Evolutionary conservation across 1,140 invertebrate genomes (phyloP).

Genomic region (Druon quercuslanigerum): DNA sequence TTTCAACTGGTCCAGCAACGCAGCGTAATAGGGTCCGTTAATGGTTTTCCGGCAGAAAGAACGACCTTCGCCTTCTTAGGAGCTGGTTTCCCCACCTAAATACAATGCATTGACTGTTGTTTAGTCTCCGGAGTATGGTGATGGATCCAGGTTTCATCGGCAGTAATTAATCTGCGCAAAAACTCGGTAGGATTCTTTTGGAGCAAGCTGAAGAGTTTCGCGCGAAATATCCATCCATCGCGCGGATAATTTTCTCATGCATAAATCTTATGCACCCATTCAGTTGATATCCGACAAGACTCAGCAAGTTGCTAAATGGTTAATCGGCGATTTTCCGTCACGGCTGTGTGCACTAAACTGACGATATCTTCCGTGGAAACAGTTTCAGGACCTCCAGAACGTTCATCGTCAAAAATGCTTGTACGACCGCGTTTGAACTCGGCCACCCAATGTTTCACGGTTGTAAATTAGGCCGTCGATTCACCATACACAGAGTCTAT

Average conservation of each 20-base stretch:
- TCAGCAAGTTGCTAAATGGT: constrained; percentile 31
- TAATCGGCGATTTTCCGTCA: constrained; percentile 33
- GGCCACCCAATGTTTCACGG: too few relatives aligned
- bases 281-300: constrained; percentile 34
- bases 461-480: constrained; percentile 50
- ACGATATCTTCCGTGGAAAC: too few relatives aligned
- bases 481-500: constrained; percentile 46
- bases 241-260: too few relatives aligned
- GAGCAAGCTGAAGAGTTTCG: constrained; percentile 23
- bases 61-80: constrained; percentile 55
- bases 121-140: constrained; percentile 43
- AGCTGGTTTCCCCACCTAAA: constrained; percentile 37
- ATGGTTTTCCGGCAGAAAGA: constrained; percentile 65
- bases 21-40: constrained; percentile 67
- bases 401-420: too few relatives aligned
- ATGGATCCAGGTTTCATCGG: constrained; percentile 53
- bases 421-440: too few relatives aligned
- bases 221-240: constrained; percentile 7
- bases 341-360: constrained; percentile 33
- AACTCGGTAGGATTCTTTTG: constrained; percentile 36
- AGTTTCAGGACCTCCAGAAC: too few relatives aligned
- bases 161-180: constrained; percentile 43
- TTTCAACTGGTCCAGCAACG: too few relatives aligned
- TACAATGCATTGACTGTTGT: constrained; percentile 41
- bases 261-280: constrained; percentile 55